Percentiles rank a stretch among this genome's conserved stretches.
phyloP scores from a whole-genome alignment of 2,113 vertebrate species.

The Seriola aureovittata region DNA sequence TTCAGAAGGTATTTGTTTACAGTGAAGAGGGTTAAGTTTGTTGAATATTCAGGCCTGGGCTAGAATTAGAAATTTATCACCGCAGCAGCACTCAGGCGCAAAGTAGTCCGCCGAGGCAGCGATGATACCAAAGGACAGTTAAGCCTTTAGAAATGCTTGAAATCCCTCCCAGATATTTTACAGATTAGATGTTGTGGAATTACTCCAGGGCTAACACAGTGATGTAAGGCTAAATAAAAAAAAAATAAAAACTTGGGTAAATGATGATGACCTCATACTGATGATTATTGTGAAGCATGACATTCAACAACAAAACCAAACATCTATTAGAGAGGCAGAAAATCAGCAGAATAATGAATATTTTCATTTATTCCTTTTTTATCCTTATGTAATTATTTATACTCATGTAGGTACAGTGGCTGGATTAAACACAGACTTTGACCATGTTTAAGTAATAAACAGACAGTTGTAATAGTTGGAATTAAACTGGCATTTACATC shows the following conservation, averaged over 20 bases:
- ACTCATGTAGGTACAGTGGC: not conserved
- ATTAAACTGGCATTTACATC: too few species aligned
- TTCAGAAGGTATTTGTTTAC: constrained; percentile 62
- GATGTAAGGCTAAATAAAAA: not conserved
- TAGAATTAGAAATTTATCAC: constrained; percentile 65
- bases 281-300: not conserved
- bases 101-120: constrained; percentile 6
- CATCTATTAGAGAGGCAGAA: not conserved
- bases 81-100: constrained; percentile 5
- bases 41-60: constrained; percentile 62
- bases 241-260: not conserved
- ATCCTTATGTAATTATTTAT: not conserved
- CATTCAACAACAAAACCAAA: not conserved
- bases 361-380: not conserved
- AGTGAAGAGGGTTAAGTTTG: constrained; percentile 57
- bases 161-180: constrained; percentile 46
- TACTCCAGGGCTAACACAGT: constrained; percentile 1
- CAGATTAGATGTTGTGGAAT: constrained; percentile 44
- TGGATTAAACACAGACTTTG: not conserved
- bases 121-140: constrained; percentile 31
- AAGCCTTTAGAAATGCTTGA: constrained; percentile 39
- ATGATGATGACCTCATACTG: not conserved
- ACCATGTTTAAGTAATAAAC: not conserved
- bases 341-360: not conserved
- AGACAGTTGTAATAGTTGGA: not conserved